A percentile compares a stretch with the other conserved stretches of the same genome.
Conservation (phyloP, 1,140 invertebrate genomes). For the Odontomachus brunneus region DNA sequence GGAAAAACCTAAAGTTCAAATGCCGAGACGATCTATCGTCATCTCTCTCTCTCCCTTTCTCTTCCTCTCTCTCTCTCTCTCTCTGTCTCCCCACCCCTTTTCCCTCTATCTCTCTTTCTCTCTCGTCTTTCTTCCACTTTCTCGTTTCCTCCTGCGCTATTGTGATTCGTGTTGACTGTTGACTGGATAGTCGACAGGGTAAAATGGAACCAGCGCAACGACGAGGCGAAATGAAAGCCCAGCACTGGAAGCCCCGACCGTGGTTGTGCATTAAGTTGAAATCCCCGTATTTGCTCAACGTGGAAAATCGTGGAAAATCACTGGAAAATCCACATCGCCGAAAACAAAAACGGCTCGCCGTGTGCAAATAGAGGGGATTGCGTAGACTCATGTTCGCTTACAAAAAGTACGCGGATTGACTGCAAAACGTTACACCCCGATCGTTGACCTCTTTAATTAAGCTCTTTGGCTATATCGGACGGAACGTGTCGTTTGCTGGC, state of each 20-base stretch:
- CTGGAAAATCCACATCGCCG: conserved; percentile 57
- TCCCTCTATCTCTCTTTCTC: conserved; percentile 10
- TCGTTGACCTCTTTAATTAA: conserved; percentile 57
- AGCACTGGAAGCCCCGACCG: conserved; percentile 45
- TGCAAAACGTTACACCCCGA: conserved; percentile 55
- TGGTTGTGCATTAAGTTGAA: conserved; percentile 59
- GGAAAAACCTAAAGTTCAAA: conserved; percentile 41
- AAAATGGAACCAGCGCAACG: conserved; percentile 51
- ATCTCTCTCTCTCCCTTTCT: conserved; percentile 21
- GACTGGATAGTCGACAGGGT: conserved; percentile 64
- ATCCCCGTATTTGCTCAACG: conserved; percentile 61
- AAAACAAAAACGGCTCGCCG: conserved; percentile 56
- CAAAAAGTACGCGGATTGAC: conserved; percentile 56
- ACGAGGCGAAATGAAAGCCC: conserved; percentile 60
- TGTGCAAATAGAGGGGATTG: conserved; percentile 59
- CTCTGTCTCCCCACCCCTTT: background rate
- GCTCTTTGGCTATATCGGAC: conserved; percentile 6
- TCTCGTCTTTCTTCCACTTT: conserved; percentile 14
- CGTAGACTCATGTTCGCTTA: conserved; percentile 58
- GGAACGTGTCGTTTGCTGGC: background rate
- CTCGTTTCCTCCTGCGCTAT: conserved; percentile 49
- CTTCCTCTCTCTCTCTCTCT: conserved; percentile 12
- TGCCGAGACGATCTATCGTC: conserved; percentile 51
- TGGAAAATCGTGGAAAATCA: conserved; percentile 61
- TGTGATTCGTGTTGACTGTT: conserved; percentile 63